Evolutionary conservation across 2,113 vertebrate genomes (phyloP).

Genomic region (Archilochus colubris): DNA sequence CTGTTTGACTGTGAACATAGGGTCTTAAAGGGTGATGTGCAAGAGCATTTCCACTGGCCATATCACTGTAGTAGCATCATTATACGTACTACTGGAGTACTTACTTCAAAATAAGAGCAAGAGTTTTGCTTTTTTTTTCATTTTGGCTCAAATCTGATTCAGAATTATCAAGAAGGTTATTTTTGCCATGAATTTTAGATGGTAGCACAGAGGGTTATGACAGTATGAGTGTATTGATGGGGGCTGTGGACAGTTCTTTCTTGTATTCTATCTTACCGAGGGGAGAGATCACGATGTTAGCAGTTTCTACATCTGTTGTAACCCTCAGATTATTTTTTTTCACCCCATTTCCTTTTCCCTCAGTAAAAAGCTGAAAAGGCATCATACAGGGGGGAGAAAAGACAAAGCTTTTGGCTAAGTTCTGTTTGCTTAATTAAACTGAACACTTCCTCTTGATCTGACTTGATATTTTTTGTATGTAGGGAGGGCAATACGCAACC

Average conservation of each 20-base stretch:
- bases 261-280: background rate
- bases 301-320: background rate
- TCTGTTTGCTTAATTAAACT: background rate
- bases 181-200: background rate
- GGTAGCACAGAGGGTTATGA: background rate
- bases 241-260: background rate
- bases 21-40: background rate
- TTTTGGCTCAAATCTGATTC: background rate
- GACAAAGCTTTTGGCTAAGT: background rate
- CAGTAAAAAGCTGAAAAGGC: background rate
- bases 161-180: background rate
- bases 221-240: background rate
- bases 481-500: background rate
- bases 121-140: background rate
- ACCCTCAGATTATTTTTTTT: background rate
- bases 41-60: background rate
- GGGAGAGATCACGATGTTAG: background rate
- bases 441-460: background rate
- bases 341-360: background rate
- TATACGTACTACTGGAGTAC: background rate
- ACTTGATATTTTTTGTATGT: background rate
- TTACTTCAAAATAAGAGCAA: background rate
- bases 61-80: background rate
- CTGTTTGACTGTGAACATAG: background rate
- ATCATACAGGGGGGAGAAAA: background rate